Base-by-base conservation (phyloP, 1,140 invertebrate species). In the Mamestra configurata region DNA sequence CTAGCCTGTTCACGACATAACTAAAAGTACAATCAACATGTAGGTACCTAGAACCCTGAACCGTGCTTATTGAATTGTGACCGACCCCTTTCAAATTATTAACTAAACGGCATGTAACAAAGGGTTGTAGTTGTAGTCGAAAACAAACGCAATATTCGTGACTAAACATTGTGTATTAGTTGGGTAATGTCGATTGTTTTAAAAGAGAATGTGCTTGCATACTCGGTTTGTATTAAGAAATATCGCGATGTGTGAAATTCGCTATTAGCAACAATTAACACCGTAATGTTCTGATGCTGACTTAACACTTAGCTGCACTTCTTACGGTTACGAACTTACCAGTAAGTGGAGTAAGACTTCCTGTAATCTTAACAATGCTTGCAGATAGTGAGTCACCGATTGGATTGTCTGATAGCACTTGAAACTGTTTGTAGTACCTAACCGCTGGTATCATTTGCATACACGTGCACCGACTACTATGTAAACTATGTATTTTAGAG, bases 161-260 rank as follows among this genome's bases (percentile, higher is more conserved):
- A 40, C 35, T 64, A 40, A 18, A 40, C 35, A 31, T 18, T 8
- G 18, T 66, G n/a, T 66, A 61, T 8, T 24, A 18, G 15, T 61
- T 61, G n/a, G 15, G 59, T 20, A 68, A 68, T 24, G 4, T 61
- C 64, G 11, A 43, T 68, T 46, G 64, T 24, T 68, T 46, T 68
- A 43, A 43, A 46, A 68, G 20, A 24, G 59, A 61, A 31, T 61
- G 37, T 46, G 64, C 37, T 40, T 46, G 20, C 20, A 68, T 46
- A 35, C 31, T 61, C 4, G 59, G 2, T 18, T 35, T 61, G 24
- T 61, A 37, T 61, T 31, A 8, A 37, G 27, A 61, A 61, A 61
- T 61, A 55, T 61, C 31, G 31, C 59, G 40, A 70, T 22, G 35
- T 40, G 18, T 70, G 66, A n/a, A 70, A 70, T 70, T 70, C 66